These are phyloP conservation scores for Isoperla grammatica DNA, from an alignment of 2,888 invertebrate genomes.

Conservation along the genomic window DNA sequence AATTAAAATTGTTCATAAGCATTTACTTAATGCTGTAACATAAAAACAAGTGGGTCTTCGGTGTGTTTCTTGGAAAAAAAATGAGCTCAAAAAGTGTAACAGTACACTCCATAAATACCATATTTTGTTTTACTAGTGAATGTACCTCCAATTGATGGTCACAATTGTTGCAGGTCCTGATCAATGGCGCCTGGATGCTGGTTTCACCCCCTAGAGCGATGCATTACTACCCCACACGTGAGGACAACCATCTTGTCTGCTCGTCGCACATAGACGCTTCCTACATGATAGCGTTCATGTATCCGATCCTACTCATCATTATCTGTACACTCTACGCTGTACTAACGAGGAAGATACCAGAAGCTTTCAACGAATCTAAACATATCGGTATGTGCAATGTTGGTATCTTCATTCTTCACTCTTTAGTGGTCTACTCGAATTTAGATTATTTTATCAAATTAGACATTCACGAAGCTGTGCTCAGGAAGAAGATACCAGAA, in stretches of 20 bases:
- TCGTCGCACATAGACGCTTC: constrained; percentile 88
- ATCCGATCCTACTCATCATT: constrained; percentile 84
- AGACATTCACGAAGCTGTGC: no score
- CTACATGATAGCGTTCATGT: constrained; percentile 91
- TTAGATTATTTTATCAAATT: no score
- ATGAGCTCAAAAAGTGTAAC: no score
- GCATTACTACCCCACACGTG: constrained; percentile 84
- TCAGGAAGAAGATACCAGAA: constrained; percentile 95
- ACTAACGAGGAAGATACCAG: constrained; percentile 93
- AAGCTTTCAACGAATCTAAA: constrained; percentile 97
- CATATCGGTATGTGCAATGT: constrained; percentile 91
- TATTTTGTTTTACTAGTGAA: no score
- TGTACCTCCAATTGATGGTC: no score
- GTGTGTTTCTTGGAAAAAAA: no score
- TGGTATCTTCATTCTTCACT: no score
- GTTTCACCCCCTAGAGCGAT: constrained; percentile 85
- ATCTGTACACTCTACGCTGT: constrained; percentile 95
- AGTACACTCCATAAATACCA: no score
- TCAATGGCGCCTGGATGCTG: constrained; percentile 89
- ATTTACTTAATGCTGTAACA: no score
- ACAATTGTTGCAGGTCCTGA: constrained; percentile 79
- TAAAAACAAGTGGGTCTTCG: no score
- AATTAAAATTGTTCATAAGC: no score
- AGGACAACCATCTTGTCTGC: constrained; percentile 90
- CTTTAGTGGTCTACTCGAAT: no score